Evolutionary conservation across 1,140 invertebrate genomes (phyloP), one percentile per base, ranked within the genome.

Genomic region (Spodoptera litura): DNA sequence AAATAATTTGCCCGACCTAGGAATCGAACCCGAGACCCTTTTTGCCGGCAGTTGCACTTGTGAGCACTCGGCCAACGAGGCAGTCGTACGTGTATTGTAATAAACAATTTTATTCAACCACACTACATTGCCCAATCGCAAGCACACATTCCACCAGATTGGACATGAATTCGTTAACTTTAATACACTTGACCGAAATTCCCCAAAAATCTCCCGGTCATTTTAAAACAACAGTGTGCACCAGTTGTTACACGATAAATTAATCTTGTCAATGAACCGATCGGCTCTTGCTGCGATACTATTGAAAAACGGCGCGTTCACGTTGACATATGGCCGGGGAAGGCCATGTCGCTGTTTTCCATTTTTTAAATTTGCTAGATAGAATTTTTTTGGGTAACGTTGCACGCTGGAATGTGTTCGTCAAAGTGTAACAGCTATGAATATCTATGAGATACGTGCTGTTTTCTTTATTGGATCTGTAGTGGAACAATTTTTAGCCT

Each of bases 201-300:
- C 38, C 35, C 11, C 73, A 38, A 75, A 56, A 72, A 78, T 55
- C 49, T 68, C 0, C 70, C 49, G 49, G 59, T 38, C 49, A 71
- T 71, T 72, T 78, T 74, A 70, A 79, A 79, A 79, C 52, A 74
- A 68, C 53, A 56, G 71, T 68, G 59, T 81, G 64, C 64, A 58
- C 73, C 87, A 87, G 85, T 87, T 88, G 87, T 83, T 87, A 87
- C 87, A 87, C 83, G 85, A 88, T 86, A 83, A 85, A 88, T 85
- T 85, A 84, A 73, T 71, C 82, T 78, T 83, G 87, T 87, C 85
- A 81, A 78, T 83, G 82, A 68, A 82, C 81, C 81, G 82, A 86
- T 88, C 83, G 80, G 72, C 73, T 56, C 55, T 56, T 5, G 78
- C 80, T 74, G 49, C 73, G 82, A 81, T 83, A 85, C 83, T 59